Conservation (phyloP, 2,888 invertebrate genomes). For the Athalia rosae region DNA sequence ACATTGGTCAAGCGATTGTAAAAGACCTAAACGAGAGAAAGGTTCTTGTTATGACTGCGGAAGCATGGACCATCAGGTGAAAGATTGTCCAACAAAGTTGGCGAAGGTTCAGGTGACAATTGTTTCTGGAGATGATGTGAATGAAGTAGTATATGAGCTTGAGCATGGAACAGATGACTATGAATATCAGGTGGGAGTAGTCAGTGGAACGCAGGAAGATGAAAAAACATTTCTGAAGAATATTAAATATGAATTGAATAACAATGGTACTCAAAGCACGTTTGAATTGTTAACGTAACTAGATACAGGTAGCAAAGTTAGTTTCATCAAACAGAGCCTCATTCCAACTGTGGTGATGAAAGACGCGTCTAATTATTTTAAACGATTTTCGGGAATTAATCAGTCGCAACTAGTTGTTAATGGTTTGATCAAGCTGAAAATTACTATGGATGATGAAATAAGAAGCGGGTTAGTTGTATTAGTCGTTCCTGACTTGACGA, state of each 20-base stretch:
- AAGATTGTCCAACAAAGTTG: constrained; percentile 7
- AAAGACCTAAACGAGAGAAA: constrained; percentile 1
- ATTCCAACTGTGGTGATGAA: constrained; percentile 5
- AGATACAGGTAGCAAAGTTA: constrained; percentile 48
- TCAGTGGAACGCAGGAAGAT: too few species aligned
- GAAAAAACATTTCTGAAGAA: too few species aligned
- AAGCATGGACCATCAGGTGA: background rate
- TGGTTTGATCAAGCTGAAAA: constrained; percentile 32
- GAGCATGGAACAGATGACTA: too few species aligned
- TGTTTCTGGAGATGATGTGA: too few species aligned
- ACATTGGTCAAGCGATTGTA: background rate
- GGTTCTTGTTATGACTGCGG: constrained; percentile 37
- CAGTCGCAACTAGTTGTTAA: constrained; percentile 33
- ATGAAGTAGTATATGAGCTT: too few species aligned
- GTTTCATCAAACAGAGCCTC: constrained; percentile 43
- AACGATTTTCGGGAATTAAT: constrained; percentile 41
- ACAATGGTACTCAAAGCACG: too few species aligned
- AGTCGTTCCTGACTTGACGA: constrained; percentile 48
- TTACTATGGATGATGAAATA: constrained; percentile 33
- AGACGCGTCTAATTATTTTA: too few species aligned
- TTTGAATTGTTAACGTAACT: too few species aligned
- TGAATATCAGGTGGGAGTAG: too few species aligned
- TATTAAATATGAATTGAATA: too few species aligned
- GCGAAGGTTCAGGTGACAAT: background rate
- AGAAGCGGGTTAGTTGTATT: background rate